Percentiles rank a stretch among this genome's conserved stretches.
phyloP scores from a whole-genome alignment of 2,888 invertebrate species.

The Dimorphilus gyrociliatus region DNA sequence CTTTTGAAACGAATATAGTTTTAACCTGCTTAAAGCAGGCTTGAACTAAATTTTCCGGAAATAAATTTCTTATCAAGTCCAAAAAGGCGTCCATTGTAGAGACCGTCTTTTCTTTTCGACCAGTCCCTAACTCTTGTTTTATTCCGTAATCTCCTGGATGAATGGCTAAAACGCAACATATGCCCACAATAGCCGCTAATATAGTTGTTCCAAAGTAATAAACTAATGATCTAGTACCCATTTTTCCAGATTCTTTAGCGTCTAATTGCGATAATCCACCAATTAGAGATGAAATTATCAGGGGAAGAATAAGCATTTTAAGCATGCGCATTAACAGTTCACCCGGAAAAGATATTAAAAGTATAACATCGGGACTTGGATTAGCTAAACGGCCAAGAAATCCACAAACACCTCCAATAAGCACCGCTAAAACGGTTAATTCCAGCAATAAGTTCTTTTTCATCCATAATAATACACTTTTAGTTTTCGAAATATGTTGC shows the following conservation, averaged over 20 bases:
- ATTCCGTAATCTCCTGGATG: slow-evolving; percentile 45
- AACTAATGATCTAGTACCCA: slow-evolving; percentile 47
- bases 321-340: slow-evolving; percentile 51
- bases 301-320: slow-evolving; percentile 53
- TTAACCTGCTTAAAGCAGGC: slow-evolving; percentile 46
- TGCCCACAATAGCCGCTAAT: slow-evolving; percentile 49
- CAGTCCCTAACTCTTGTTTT: slow-evolving; percentile 13
- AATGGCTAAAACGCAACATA: slow-evolving; percentile 47
- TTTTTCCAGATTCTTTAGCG: slow-evolving; percentile 47
- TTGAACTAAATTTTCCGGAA: slow-evolving; percentile 48
- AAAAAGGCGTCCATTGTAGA: slow-evolving; percentile 46
- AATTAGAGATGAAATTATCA: slow-evolving; percentile 48
- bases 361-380: slow-evolving; percentile 41
- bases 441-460: slow-evolving; percentile 44
- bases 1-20: slow-evolving; percentile 38
- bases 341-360: slow-evolving; percentile 50
- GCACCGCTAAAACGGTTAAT: slow-evolving; percentile 45
- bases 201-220: slow-evolving; percentile 52
- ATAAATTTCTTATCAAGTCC: slow-evolving; percentile 47
- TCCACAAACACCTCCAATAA: slow-evolving; percentile 47
- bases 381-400: slow-evolving; percentile 41
- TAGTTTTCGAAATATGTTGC: too few species aligned
- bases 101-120: slow-evolving; percentile 29
- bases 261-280: slow-evolving; percentile 49
- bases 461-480: too few species aligned